Base-by-base conservation (phyloP, 2,888 invertebrate species). In the Magallana nippona region DNA sequence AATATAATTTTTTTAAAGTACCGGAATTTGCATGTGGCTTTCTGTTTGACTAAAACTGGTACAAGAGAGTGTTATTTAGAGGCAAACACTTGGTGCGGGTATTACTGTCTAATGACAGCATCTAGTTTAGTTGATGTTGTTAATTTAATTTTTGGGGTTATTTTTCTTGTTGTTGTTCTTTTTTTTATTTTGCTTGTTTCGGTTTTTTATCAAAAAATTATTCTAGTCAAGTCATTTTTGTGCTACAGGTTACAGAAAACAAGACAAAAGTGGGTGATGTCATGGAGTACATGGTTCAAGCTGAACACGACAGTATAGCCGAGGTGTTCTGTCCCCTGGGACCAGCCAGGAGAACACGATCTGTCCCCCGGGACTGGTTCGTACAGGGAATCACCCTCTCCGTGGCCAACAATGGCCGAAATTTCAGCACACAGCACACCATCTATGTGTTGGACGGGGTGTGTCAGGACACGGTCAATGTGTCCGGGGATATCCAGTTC, bases 251-350 rank as follows among this genome's bases (percentile, higher is more conserved):
- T 10, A 32, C 44, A 8, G 78, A 55, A 55, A 55, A 62, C 57
- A 62, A 62, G 2, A 60, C 32, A n/a, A 22, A 13, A 17, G 62
- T 62, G 0, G 60, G 19, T 10, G 81, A 60, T 2, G 32, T 81
- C 44, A 19, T n/a, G 2, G 11, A n/a, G 11, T 19, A 81, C 17
- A 78, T 27, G n/a, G 77, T 77, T 8, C 56, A 22, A 55, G 82
- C 58, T 15, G 57, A 83, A 44, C 79, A 79, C 55, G 60, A 83
- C 82, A 83, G 60, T 11, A 55, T 83, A 60, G 79, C 79, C 1
- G 82, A 83, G 19, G 79, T 83, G 2, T 55, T 79, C 15, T 83
- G 82, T 22, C 82, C 82, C 19, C 55, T 83, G 32, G 44, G 60
- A 13, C 27, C n/a, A 11, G 55, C 13, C 1, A 19, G 62, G 17